These are phyloP conservation scores for Octomys mimax DNA, from an alignment of 2,797 vertebrate species.

Conservation along the genomic window DNA sequence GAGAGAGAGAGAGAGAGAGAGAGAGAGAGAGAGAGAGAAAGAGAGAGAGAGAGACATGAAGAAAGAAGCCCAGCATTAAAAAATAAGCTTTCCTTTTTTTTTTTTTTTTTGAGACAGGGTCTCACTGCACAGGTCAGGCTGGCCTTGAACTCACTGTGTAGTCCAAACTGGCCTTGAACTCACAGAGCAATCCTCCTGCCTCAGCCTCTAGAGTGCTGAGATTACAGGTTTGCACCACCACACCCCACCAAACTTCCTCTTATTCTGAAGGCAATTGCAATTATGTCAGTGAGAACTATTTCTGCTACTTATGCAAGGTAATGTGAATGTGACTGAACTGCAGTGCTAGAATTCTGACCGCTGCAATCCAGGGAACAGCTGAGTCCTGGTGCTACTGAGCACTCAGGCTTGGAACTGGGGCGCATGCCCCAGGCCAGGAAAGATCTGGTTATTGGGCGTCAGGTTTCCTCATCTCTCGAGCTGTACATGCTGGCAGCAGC, in stretches of 20 bases:
- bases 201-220: neutral
- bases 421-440: neutral
- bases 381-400: neutral
- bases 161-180: neutral
- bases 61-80: neutral
- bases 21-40: no score
- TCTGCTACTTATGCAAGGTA: neutral
- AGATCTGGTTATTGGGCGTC: neutral
- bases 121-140: neutral
- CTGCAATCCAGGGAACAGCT: neutral
- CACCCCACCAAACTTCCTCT: neutral
- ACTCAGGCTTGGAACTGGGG: neutral
- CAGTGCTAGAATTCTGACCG: neutral
- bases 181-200: neutral
- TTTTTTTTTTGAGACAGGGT: neutral
- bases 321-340: neutral
- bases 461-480: neutral
- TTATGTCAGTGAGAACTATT: neutral
- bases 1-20: no score
- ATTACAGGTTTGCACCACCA: neutral
- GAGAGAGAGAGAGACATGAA: neutral
- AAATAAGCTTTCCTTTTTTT: neutral
- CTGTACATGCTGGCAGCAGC: neutral
- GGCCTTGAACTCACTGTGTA: no score
- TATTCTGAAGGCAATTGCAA: conserved; percentile 12